Evolutionary conservation across 2,888 invertebrate genomes (phyloP).

Genomic region (Parelbella ahira): DNA sequence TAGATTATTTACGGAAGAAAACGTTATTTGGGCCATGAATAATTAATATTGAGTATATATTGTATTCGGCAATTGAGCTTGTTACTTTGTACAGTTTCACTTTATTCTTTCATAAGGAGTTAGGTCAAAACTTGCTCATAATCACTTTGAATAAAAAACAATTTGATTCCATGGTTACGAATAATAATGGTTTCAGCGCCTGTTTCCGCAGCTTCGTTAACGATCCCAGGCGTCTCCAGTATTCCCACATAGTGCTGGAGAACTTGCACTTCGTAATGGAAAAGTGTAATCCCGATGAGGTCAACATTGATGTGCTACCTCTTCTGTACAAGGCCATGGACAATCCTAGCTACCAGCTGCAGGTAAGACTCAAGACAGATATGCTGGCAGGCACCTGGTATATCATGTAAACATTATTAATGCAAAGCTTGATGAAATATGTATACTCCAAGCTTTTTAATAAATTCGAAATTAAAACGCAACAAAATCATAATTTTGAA

Average conservation of each 20-base stretch:
- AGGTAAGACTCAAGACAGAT: conserved; percentile 79
- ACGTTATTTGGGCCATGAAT: too few relatives aligned
- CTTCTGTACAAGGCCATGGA: conserved; percentile 93
- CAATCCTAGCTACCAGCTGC: conserved; percentile 92
- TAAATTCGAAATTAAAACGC: too few relatives aligned
- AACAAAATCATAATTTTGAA: too few relatives aligned
- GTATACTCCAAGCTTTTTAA: too few relatives aligned
- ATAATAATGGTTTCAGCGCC: conserved; percentile 13
- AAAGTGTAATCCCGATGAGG: conserved; percentile 90
- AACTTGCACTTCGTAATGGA: conserved; percentile 93
- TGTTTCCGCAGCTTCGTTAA: conserved; percentile 85
- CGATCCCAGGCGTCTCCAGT: conserved; percentile 88
- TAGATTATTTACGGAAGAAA: too few relatives aligned
- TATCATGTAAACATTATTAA: too few relatives aligned
- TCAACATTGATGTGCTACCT: conserved; percentile 90
- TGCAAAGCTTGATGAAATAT: too few relatives aligned
- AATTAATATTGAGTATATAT: too few relatives aligned
- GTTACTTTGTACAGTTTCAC: too few relatives aligned
- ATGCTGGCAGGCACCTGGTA: too few relatives aligned
- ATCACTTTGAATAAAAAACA: background rate
- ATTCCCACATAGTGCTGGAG: conserved; percentile 94
- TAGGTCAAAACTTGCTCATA: background rate
- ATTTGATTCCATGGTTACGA: background rate
- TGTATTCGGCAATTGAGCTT: too few relatives aligned
- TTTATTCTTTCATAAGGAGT: too few relatives aligned